Evolutionary conservation across 2,113 vertebrate species (phyloP).

Genomic region (Atractosteus spatula): DNA sequence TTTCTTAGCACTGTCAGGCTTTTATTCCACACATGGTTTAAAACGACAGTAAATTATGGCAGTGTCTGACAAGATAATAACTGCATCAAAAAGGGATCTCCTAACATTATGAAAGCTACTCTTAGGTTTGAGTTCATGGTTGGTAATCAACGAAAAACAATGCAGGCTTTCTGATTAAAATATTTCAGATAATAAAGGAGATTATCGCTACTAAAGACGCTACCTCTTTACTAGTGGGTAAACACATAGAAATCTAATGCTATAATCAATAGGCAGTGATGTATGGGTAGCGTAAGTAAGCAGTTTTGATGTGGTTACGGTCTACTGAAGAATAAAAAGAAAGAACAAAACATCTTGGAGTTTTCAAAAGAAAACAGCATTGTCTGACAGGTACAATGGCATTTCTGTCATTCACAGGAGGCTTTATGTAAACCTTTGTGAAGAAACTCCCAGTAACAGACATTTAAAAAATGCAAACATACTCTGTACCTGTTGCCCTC

Average conservation of each 20-base stretch:
- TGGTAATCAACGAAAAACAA: constrained; percentile 1
- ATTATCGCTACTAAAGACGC: background rate
- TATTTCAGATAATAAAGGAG: background rate
- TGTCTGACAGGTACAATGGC: constrained; percentile 7
- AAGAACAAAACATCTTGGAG: background rate
- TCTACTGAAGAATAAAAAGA: background rate
- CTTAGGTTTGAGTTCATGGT: background rate
- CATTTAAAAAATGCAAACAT: constrained; percentile 2
- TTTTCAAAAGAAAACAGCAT: background rate
- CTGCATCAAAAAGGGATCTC: background rate
- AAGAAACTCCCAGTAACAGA: constrained; percentile 1
- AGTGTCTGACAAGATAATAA: background rate
- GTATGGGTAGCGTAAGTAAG: constrained; percentile 11
- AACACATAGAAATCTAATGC: too few relatives aligned
- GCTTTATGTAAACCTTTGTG: constrained; percentile 1
- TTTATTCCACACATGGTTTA: background rate
- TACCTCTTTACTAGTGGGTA: too few relatives aligned
- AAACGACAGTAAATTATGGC: background rate
- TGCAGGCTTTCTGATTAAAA: background rate
- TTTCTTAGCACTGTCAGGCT: background rate
- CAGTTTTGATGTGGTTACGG: constrained; percentile 20
- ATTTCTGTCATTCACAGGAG: background rate
- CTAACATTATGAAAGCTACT: background rate
- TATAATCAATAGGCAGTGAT: background rate
- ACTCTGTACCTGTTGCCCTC: background rate